Evolutionary conservation across 2,113 vertebrate species (phyloP), one percentile per base, ranked within the genome.

Genomic region (Aramus guarauna): DNA sequence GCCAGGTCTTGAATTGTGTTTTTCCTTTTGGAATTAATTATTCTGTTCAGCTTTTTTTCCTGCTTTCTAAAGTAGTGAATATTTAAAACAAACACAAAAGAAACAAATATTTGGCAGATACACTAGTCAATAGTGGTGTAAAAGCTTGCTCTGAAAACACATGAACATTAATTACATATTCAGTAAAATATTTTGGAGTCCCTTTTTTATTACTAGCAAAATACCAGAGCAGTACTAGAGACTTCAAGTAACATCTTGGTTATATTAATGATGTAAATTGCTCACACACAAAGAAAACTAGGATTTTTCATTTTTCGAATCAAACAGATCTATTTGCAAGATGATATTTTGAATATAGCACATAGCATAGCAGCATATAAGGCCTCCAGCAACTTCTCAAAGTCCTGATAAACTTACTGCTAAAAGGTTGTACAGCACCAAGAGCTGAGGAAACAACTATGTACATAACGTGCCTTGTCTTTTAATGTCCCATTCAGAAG

Each of bases 31-130:
- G 75, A 88, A 86, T 85, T 58, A 62, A 76, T 94, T 94, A 64
- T 50, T 88, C 59, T 18, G 9, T 80, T 85, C 36, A 47, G 7
- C 30, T 68, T 80, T 85, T 73, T 84, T 73, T 3, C 9, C 12
- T 53, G 21, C 16, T 89, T 88, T 85, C 69, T 34, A 15, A 79
- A 83, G 4, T 53, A 90, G 50, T 48, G 53, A 67, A 59, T 77
- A 41, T 41, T 92, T 80, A 76, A 94, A 84, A 47, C 26, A 87
- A 78, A 69, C 58, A 82, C 32, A 72, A 85, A 97, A 66, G 24
- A 87, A 87, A 69, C 32, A 83, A 62, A 39, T 90, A 85, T 73
- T 93, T 96, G 88, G 63, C 85, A 94, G 32, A 90, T 74, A 27
- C 32, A 76, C 27, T 43, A 64, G 73, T 91, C 77, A 90, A 47